Base-by-base conservation (phyloP, 2,888 invertebrate genomes). In the Reticulitermes lucifugus region DNA sequence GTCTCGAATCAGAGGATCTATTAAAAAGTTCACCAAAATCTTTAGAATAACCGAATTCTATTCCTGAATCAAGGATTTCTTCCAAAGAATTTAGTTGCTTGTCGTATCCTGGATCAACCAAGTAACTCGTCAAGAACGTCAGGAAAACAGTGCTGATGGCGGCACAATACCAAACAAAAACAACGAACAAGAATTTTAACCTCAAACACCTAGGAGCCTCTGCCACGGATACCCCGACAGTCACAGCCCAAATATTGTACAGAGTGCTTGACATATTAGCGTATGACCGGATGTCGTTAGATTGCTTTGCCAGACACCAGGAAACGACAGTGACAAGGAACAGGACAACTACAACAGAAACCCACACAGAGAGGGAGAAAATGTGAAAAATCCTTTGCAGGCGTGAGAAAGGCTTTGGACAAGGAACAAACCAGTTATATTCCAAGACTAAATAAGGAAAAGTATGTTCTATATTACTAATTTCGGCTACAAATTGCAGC, bases 381-480 rank as follows among this genome's bases (percentile, higher is more conserved):
- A 77, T 77, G 5, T 22, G 35, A 21, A n/a, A 77, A 10, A 43
- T n/a, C 0, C 21, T 77, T 4, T 77, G 21, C 51, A 77, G 35
- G 3, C 77, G 77, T 12, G 77, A n/a, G 22, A 41, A 46, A 6
- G n/a, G 46, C 10, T n/a, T 46, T 2, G 41, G 12, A 46, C 77
- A 77, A n/a, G 77, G 77, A n/a, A 77, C 77, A 46, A n/a, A 77
- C 77, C 77, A 77, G 21, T 1, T 77, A 14, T 22, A 77, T 46
- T 41, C 12, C 0, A 46, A 2, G 9, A 5, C 77, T 22, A n/a
- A n/a, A 18, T 77, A 77, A 2, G 77, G 51, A 21, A 41, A 29
- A 5, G 41, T 21, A 43, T 12, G 21, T 14, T 73, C 73, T 35
- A 4, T 0, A 46, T 46, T 35, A 35, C 3, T 35, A 35, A 35